Conservation (phyloP, 2,797 vertebrate genomes). For the Heteromormyrus szaboi region DNA sequence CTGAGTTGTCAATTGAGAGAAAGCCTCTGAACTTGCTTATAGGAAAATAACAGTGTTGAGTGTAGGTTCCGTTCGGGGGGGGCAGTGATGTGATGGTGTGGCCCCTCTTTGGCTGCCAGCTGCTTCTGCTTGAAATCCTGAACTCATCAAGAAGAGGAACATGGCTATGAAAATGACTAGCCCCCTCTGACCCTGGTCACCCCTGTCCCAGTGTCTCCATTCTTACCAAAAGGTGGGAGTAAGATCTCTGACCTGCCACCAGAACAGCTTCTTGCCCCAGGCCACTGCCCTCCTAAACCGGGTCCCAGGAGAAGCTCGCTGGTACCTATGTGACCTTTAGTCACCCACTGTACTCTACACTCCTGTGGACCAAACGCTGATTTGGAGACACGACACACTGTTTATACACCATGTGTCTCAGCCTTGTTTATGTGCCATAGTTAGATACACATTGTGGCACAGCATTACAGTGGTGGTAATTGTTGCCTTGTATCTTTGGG, state of each 20-base stretch:
- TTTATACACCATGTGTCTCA: background rate
- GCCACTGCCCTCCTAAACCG: background rate
- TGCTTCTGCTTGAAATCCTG: background rate
- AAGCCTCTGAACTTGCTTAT: background rate
- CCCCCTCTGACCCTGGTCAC: background rate
- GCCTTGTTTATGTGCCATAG: background rate
- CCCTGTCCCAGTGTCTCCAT: background rate
- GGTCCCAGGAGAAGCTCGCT: background rate
- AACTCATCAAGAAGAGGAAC: background rate
- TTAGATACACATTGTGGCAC: background rate
- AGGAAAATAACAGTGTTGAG: background rate
- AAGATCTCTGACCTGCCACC: background rate
- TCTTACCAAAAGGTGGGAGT: background rate
- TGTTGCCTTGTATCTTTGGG: background rate
- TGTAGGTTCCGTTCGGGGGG: background rate
- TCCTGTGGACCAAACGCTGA: background rate
- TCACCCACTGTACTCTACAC: background rate
- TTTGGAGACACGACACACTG: background rate
- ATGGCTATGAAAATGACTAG: background rate
- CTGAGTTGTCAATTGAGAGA: background rate
- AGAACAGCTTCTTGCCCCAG: background rate
- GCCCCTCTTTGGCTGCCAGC: background rate
- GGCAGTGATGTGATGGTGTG: background rate
- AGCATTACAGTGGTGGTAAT: background rate
- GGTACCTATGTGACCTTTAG: background rate